phyloP scores from a whole-genome alignment of 2,113 vertebrate genomes.

The Hylia prasina region DNA sequence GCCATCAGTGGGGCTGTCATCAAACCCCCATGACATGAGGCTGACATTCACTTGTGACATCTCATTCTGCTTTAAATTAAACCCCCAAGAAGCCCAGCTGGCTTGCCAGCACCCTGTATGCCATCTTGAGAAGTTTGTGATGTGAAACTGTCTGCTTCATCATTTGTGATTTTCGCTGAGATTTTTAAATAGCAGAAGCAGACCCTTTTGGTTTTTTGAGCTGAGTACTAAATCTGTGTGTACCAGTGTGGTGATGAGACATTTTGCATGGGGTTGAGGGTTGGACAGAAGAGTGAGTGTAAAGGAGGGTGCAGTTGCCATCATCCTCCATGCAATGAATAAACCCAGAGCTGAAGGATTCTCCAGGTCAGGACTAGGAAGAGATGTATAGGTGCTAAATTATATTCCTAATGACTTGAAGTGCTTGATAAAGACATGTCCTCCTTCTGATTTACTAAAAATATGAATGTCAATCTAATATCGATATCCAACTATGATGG shows the following conservation, averaged over 20 bases:
- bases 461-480: too few relatives aligned
- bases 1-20: accelerated
- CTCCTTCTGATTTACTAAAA: too few relatives aligned
- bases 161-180: background rate
- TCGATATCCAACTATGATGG: too few relatives aligned
- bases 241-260: background rate
- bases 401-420: background rate
- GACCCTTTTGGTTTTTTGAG: background rate
- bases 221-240: background rate
- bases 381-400: background rate
- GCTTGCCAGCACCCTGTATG: background rate
- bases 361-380: background rate
- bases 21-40: background rate
- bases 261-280: background rate
- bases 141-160: background rate
- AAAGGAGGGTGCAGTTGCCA: background rate
- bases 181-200: background rate
- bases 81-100: background rate
- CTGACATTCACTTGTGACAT: background rate
- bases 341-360: background rate
- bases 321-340: background rate
- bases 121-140: background rate
- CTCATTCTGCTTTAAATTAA: background rate
- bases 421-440: background rate
- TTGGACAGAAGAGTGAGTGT: background rate